These are phyloP conservation scores for Rousettus madagascariensis DNA, from an alignment of 2,797 vertebrate genomes.

Conservation along the genomic window DNA sequence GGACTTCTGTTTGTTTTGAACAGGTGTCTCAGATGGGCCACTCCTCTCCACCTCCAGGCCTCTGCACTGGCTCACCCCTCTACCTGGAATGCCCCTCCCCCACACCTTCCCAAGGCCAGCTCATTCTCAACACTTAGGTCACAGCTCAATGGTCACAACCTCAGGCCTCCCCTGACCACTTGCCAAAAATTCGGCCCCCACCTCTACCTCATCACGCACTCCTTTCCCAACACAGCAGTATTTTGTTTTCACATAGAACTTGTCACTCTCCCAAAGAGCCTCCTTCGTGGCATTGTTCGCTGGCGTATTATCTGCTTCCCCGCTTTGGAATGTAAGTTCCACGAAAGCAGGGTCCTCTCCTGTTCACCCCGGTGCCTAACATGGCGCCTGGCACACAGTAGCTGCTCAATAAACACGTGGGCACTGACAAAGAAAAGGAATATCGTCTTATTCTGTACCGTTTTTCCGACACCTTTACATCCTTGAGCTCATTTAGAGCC, in stretches of 20 bases:
- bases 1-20: neutral
- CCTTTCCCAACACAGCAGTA: neutral
- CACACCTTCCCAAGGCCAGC: neutral
- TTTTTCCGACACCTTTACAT: fast-evolving
- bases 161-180: neutral
- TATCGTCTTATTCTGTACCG: fast-evolving
- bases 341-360: neutral
- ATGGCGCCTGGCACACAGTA: neutral
- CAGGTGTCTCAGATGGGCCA: neutral
- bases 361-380: too few species aligned
- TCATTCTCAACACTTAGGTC: neutral
- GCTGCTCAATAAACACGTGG: neutral
- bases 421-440: too few species aligned
- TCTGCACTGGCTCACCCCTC: neutral
- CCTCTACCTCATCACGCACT: fast-evolving
- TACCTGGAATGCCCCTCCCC: neutral
- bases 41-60: neutral
- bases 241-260: neutral
- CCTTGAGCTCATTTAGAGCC: neutral
- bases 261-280: neutral
- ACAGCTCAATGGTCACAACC: neutral
- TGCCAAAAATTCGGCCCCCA: neutral
- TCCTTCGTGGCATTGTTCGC: neutral
- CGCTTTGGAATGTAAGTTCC: too few species aligned
- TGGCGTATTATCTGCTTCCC: neutral